phyloP scores from a whole-genome alignment of 2,888 invertebrate species.

The Sisyra terminalis region DNA sequence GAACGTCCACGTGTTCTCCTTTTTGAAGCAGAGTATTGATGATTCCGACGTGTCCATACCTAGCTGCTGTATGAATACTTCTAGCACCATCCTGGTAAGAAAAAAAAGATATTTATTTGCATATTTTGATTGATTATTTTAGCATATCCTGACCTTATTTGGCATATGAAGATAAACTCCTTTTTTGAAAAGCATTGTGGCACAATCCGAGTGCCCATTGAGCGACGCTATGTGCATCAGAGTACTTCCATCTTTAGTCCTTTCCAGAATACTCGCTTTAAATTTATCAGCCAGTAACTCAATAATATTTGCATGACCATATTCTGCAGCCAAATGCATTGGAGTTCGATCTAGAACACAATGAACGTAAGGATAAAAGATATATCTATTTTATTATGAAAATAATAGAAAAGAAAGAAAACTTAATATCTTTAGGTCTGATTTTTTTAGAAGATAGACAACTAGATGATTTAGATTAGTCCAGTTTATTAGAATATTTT shows the following conservation, averaged over 20 bases:
- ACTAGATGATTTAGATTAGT: too few species aligned
- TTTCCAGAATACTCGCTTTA: slow-evolving; percentile 88
- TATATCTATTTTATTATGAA: too few species aligned
- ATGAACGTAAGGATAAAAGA: too few species aligned
- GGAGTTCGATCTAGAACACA: slow-evolving; percentile 68
- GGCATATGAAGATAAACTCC: slow-evolving; percentile 99
- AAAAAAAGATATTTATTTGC: neutral
- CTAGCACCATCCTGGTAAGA: slow-evolving; percentile 69
- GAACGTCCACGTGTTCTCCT: slow-evolving; percentile 91
- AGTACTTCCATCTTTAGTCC: slow-evolving; percentile 96
- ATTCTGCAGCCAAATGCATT: slow-evolving; percentile 94
- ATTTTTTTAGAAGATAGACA: too few species aligned
- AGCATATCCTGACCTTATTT: slow-evolving; percentile 54
- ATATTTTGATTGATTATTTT: neutral
- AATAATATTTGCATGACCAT: slow-evolving; percentile 89
- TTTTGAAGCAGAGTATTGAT: slow-evolving; percentile 90
- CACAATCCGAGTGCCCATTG: slow-evolving; percentile 95
- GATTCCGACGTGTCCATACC: slow-evolving; percentile 93
- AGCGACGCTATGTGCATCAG: slow-evolving; percentile 96
- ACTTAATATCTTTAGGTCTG: too few species aligned
- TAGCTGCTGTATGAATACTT: slow-evolving; percentile 94
- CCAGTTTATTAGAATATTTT: too few species aligned
- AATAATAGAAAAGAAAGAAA: too few species aligned
- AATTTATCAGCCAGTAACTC: slow-evolving; percentile 95
- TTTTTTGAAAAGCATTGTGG: slow-evolving; percentile 94